Base-by-base conservation (phyloP, 2,888 invertebrate species). In the Epistrophe grossulariae region DNA sequence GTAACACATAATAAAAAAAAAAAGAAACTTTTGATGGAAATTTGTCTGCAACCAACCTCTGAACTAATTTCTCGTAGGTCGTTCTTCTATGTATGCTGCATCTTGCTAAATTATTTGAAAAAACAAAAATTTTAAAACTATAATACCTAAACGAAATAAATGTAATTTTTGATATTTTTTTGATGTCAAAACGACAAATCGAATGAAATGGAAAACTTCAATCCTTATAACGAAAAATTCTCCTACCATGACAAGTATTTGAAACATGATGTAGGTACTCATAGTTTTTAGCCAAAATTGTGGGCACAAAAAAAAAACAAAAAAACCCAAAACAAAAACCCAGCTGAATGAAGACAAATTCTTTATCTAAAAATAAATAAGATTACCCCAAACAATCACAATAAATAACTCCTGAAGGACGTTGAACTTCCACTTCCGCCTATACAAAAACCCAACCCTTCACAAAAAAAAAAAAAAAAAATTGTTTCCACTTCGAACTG, bases 371-470 rank as follows among this genome's bases (percentile, higher is more conserved):
- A 43, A 43, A 40, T 24, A 43, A 62, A 59, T 35, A 17, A 35
- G 38, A 38, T 59, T 35, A 38, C 59, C 59, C 15, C 9, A 43
- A 62, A 62, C 62, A 62, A 62, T 62, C 40, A 62, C 62, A 62
- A 43, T 62, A 62, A 62, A 62, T 62, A 62, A 43, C 40, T 62
- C 40, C 62, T 62, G 43, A 24, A 62, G 62, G 62, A 62, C 24
- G 4, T 15, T 62, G 24, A 62, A 62, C 19, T 43, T 24, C 62
- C 24, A 24, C 24, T 24, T 24, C 24, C 24, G n/a, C n/a, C n/a
- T n/a, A 24, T 24, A 24, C 4, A 15, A 24, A 40, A 43, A 28
- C 24, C 9, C 24, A 40, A 62, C 43, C 62, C 62, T 43, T 62
- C 62, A 62, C 24, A 24, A 24, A 24, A 24, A 24, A 1, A 24